Conservation (phyloP, 2,888 invertebrate genomes). For the Baronia brevicornis region DNA sequence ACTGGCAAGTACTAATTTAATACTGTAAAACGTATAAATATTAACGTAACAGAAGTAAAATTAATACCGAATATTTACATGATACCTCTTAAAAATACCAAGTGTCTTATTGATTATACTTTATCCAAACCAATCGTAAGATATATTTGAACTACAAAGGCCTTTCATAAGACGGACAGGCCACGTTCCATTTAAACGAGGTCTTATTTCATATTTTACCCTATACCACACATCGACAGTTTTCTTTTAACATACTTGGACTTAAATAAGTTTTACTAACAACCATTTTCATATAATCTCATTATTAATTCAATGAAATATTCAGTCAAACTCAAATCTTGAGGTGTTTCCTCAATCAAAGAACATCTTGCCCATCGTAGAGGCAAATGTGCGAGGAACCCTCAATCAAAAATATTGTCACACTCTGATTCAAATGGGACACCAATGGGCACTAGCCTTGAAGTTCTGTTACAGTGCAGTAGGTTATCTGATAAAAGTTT, state of each 20-base stretch:
- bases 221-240: slow-evolving; percentile 24
- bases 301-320: slow-evolving; percentile 29
- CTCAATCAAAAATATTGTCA: slow-evolving; percentile 16
- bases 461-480: slow-evolving; percentile 25
- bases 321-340: slow-evolving; percentile 28
- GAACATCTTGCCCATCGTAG: slow-evolving; percentile 11
- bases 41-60: slow-evolving; percentile 36
- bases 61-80: slow-evolving; percentile 29
- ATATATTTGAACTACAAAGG: slow-evolving; percentile 26
- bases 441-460: slow-evolving; percentile 31
- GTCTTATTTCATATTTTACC: not conserved
- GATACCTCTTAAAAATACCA: slow-evolving; percentile 12
- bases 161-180: slow-evolving; percentile 26
- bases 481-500: too few species aligned
- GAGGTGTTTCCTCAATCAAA: slow-evolving; percentile 8
- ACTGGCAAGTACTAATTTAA: slow-evolving; percentile 69
- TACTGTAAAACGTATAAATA: slow-evolving; percentile 65
- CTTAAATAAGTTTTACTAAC: slow-evolving; percentile 20
- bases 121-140: slow-evolving; percentile 11
- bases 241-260: slow-evolving; percentile 25
- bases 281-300: slow-evolving; percentile 29
- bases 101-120: slow-evolving; percentile 4
- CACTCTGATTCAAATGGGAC: slow-evolving; percentile 10
- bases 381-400: slow-evolving; percentile 18
- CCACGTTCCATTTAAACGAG: slow-evolving; percentile 22